Base-by-base conservation (phyloP, 2,113 vertebrate genomes). In the Otolemur garnettii region DNA sequence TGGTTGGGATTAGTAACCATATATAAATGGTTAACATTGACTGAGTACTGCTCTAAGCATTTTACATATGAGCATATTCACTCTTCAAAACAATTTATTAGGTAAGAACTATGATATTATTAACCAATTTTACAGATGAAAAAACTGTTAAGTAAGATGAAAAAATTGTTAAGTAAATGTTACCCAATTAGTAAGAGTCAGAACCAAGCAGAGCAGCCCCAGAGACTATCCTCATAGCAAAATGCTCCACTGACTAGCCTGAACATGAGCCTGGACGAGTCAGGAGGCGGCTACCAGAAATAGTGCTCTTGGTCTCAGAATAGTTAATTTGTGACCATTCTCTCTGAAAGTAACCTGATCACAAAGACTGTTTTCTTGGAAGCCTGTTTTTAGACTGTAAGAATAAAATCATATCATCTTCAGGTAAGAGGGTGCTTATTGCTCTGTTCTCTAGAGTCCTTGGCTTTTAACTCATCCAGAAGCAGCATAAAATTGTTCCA, bases 341-440 rank as follows among this genome's bases (percentile, higher is more conserved):
- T 89, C 83, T 88, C 57, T 79, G 87, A 21, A 64, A 85, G 53
- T 87, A 59, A 50, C 11, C 82, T 91, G 53, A 85, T 82, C n/a
- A 77, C n/a, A 85, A 90, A 78, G 55, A 84, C 26, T 9, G 4
- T 77, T 81, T 95, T 95, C 68, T 92, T 72, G n/a, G 80, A 97
- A 92, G 50, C 19, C 28, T 60, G 57, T 3, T 95, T 90, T 30
- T 38, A 81, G 19, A 33, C 42, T 80, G 15, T 83, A 42, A 72
- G 80, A 93, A 87, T 68, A 75, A 95, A 96, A 84, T 5, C 26
- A 5, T 59, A 60, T 71, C 30, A 28, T 90, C 68, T 89, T 96
- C 66, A 82, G 82, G 79, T 96, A 88, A 75, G 6, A 79, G 4
- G n/a, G 35, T 86, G 28, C 50, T 78, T 85, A 35, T 33, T 91